These are phyloP conservation scores for Bothrops jararaca DNA, from an alignment of 2,113 vertebrate genomes.

Conservation along the genomic window DNA sequence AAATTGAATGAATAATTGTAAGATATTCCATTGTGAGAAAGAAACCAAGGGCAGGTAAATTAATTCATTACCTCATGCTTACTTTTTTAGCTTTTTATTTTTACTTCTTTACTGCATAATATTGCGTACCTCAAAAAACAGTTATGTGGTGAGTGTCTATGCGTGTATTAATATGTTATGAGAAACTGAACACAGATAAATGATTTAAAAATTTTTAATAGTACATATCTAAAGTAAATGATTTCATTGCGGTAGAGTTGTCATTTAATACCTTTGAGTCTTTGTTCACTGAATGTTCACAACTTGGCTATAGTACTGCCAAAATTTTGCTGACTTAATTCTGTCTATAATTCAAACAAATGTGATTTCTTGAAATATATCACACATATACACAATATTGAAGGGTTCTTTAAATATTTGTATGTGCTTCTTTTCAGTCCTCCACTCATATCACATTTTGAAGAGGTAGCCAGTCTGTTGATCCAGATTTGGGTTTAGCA, in stretches of 20 bases:
- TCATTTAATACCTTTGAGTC: background rate
- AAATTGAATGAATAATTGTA: background rate
- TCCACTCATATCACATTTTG: background rate
- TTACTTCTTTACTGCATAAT: background rate
- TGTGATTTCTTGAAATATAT: background rate
- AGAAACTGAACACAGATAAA: background rate
- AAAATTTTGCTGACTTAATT: background rate
- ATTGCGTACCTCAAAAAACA: background rate
- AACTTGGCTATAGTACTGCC: background rate
- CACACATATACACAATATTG: too few relatives aligned
- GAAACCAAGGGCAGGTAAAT: background rate
- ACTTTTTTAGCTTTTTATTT: background rate
- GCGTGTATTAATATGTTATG: background rate
- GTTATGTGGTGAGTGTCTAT: background rate
- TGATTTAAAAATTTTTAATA: background rate
- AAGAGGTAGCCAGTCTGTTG: background rate
- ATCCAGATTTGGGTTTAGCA: background rate
- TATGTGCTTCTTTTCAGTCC: background rate
- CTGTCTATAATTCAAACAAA: background rate
- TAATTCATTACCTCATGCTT: background rate
- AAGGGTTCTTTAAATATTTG: background rate
- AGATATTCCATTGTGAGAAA: background rate
- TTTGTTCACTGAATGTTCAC: background rate
- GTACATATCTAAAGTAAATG: background rate
- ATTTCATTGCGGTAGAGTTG: background rate